Evolutionary conservation across 2,797 vertebrate genomes (phyloP), one percentile per base, ranked within the genome.

Genomic region (Danio aesculapii): DNA sequence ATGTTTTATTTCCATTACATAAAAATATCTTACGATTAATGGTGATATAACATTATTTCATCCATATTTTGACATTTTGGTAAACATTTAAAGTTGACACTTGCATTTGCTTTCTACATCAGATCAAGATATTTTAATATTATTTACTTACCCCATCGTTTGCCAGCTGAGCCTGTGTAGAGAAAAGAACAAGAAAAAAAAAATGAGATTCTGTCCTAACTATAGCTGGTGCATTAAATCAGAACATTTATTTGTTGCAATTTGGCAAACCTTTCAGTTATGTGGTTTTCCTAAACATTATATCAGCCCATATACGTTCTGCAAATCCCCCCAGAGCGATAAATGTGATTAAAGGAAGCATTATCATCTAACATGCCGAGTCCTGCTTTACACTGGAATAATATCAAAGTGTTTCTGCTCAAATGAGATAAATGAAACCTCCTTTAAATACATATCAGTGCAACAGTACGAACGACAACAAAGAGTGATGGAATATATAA

Each of bases 141-240:
- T 50, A 66, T 44, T 63, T 81, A 93, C 94, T 91, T 91, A 97
- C 97, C 89, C 92, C 94, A 90, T 98, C 94, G 75, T 97, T 91
- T 84, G 95, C 94, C 75, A 97, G 83, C 39, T 89, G 86, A 84
- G 91, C 94, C 97, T 98, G 92, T 88, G 86, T 77, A 76, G 70
- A 93, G 85, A 85, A 55, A 84, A 90, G 82, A 87, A 30, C 4
- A 62, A 86, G 81, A 30, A 30, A 30, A 30, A 30, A 30, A 86
- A 79, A 74, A 50, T 75, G 85, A 71, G 10, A 81, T 19, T 67
- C 16, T 82, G 57, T 53, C n/a, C 43, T 55, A 9, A 21, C 55
- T 49, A 14, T 14, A 78, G 53, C 64, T 49, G 6, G 8, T 77
- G 58, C 49, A 68, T 39, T 52, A 50, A 63, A 64, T 16, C 21